Conservation (phyloP, 1,140 invertebrate genomes). For the Euwallacea similis region DNA sequence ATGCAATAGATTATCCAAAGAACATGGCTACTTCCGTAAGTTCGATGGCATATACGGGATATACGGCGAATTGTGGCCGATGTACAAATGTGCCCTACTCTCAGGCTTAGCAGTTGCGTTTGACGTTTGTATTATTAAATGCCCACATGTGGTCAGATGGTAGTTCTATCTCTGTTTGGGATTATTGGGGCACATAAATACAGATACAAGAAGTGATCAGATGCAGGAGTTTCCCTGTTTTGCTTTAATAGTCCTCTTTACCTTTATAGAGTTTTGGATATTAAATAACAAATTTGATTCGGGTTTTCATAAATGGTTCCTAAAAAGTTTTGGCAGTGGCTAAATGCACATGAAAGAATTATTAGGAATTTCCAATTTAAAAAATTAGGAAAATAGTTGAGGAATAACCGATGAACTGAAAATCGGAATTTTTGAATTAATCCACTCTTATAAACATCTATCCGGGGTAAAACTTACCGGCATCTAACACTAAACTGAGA, state of each 20-base stretch:
- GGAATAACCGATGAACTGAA: no score
- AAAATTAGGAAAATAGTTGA: no score
- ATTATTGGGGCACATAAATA: conserved; percentile 10
- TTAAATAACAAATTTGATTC: no score
- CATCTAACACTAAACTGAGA: no score
- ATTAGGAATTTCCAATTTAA: no score
- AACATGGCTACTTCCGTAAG: conserved; percentile 32
- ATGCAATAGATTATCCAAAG: conserved; percentile 32
- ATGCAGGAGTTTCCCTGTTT: background rate
- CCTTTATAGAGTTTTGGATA: no score
- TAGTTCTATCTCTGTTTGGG: conserved; percentile 8
- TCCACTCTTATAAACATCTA: no score
- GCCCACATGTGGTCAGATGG: conserved; percentile 48
- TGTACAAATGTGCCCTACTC: conserved; percentile 31
- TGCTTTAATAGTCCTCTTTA: background rate
- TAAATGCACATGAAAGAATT: no score
- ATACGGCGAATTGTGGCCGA: conserved; percentile 30
- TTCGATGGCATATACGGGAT: conserved; percentile 33
- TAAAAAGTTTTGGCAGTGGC: no score
- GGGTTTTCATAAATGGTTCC: no score
- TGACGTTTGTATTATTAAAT: conserved; percentile 48
- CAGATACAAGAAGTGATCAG: background rate
- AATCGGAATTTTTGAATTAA: no score
- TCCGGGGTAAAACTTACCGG: no score
- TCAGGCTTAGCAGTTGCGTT: conserved; percentile 43